Evolutionary conservation across 2,888 invertebrate genomes (phyloP).

Genomic region (Cosmia trapezina): DNA sequence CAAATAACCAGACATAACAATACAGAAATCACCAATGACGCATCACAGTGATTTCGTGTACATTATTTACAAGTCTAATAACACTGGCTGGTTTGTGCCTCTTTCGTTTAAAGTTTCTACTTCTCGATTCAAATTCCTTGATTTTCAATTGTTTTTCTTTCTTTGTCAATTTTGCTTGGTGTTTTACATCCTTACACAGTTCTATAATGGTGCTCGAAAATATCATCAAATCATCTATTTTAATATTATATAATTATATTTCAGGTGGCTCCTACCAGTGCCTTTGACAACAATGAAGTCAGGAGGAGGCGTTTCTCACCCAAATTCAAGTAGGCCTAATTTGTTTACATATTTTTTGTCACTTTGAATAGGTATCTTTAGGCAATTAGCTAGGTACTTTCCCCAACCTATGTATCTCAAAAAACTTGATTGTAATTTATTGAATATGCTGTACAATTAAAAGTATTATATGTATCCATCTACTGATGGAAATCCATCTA

Average conservation of each 20-base stretch:
- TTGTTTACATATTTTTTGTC: not conserved
- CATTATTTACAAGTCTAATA: not conserved
- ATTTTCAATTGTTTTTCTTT: not conserved
- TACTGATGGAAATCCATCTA: not conserved
- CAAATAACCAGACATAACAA: not conserved
- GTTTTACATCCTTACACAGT: not conserved
- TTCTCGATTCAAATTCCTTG: not conserved
- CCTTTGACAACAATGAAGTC: conserved; percentile 76
- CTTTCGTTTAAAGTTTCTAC: not conserved
- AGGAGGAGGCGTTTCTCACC: conserved; percentile 85
- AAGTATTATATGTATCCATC: not conserved
- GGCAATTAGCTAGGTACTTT: not conserved
- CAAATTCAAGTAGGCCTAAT: conserved; percentile 78
- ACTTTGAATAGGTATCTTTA: not conserved
- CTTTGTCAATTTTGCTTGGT: not conserved
- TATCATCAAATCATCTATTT: not conserved
- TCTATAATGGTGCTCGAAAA: not conserved
- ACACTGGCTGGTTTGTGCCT: not conserved
- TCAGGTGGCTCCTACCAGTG: conserved; percentile 56
- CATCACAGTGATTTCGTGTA: not conserved
- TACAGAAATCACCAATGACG: not conserved
- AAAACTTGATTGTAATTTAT: not conserved
- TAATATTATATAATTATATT: not conserved
- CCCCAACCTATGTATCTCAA: not conserved
- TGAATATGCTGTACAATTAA: not conserved